phyloP scores from a whole-genome alignment of 2,888 invertebrate genomes.

The Amphipoea oculea region DNA sequence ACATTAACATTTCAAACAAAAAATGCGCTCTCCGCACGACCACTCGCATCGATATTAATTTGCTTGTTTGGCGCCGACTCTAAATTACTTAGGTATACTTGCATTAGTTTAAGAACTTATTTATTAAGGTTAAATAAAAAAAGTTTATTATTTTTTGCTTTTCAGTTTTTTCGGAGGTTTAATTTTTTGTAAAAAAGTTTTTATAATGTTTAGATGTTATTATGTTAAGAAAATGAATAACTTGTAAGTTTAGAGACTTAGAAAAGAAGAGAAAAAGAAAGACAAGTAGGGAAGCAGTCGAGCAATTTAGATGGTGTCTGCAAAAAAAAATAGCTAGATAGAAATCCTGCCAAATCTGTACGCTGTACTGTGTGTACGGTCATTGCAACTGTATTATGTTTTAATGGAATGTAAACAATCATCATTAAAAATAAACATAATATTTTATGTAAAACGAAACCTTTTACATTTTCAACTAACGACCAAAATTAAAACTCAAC shows the following conservation, averaged over 20 bases:
- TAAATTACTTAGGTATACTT: too few relatives aligned
- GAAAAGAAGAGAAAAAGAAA: background rate
- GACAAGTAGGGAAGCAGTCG: background rate
- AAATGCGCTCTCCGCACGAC: too few relatives aligned
- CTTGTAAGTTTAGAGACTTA: background rate
- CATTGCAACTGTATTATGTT: background rate
- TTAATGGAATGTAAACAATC: conserved; percentile 3
- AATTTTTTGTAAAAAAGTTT: too few relatives aligned
- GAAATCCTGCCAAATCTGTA: background rate
- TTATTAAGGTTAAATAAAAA: too few relatives aligned
- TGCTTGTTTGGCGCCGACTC: too few relatives aligned
- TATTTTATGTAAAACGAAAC: background rate
- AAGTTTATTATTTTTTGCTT: too few relatives aligned
- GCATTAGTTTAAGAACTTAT: too few relatives aligned
- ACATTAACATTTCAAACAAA: too few relatives aligned
- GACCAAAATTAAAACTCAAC: conserved; percentile 19
- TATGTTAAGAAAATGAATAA: background rate
- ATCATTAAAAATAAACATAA: background rate
- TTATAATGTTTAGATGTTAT: too few relatives aligned
- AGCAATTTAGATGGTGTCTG: background rate
- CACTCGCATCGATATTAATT: too few relatives aligned
- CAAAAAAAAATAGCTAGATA: too few relatives aligned
- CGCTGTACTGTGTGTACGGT: background rate
- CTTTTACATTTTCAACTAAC: conserved; percentile 16
- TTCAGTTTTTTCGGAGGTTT: too few relatives aligned